Evolutionary conservation across 2,888 invertebrate genomes (phyloP).

Genomic region (Balanococcus diminutus): DNA sequence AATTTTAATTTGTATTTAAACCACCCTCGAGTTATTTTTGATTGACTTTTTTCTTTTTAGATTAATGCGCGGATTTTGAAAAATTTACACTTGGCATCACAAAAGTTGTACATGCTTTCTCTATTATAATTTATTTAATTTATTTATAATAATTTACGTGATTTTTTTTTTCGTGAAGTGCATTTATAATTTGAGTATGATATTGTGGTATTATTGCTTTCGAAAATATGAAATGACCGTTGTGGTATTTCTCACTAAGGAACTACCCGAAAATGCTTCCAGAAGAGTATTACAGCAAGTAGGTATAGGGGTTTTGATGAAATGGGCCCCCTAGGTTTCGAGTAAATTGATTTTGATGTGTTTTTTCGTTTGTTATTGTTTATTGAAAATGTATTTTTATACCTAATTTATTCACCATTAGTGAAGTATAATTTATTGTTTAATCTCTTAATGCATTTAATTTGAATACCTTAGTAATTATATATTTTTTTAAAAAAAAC

Average conservation of each 20-base stretch:
- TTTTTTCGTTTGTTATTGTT: not conserved
- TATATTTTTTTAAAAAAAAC: too few species aligned
- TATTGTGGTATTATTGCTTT: not conserved
- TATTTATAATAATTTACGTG: not conserved
- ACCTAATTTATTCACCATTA: not conserved
- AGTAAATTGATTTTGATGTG: not conserved
- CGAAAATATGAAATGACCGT: not conserved
- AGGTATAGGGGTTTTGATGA: not conserved
- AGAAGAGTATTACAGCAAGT: not conserved
- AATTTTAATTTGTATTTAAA: not conserved
- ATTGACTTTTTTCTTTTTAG: not conserved
- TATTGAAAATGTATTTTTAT: not conserved
- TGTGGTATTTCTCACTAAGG: not conserved
- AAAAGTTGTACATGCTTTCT: not conserved
- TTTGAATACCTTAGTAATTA: not conserved
- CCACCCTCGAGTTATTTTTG: not conserved
- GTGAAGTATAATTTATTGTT: not conserved
- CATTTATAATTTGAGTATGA: not conserved
- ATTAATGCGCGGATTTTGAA: not conserved
- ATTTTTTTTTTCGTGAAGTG: not conserved
- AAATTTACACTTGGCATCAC: constrained; percentile 9
- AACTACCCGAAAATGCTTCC: not conserved
- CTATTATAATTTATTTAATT: not conserved
- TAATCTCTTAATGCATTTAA: not conserved
- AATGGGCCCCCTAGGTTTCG: not conserved